Evolutionary conservation across 2,888 invertebrate genomes (phyloP).

Genomic region (Orthosia cruda): DNA sequence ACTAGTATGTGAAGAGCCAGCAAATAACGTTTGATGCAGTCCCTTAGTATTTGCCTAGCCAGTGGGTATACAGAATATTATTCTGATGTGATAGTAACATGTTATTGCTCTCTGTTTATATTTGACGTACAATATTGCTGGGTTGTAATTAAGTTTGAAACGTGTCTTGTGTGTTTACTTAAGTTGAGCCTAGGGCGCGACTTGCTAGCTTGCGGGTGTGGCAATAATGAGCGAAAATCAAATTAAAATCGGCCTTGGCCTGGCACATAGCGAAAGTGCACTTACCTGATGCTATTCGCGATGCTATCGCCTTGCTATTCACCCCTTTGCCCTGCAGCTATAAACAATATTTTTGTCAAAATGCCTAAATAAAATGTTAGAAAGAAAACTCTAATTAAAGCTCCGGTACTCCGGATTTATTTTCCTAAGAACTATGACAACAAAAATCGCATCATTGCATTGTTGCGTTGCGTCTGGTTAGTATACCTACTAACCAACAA

Average conservation of each 20-base stretch:
- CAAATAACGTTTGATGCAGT: constrained; percentile 32
- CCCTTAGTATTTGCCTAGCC: not conserved
- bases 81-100: constrained; percentile 23
- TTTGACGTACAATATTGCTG: constrained; percentile 6
- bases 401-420: no score
- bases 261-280: no score
- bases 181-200: not conserved
- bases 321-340: no score
- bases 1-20: constrained; percentile 7
- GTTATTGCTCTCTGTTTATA: constrained; percentile 6
- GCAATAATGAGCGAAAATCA: not conserved
- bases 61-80: constrained; percentile 1
- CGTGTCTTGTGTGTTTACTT: not conserved
- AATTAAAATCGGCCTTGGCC: not conserved
- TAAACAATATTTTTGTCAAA: no score
- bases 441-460: no score
- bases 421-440: no score
- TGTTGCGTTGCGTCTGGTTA: no score
- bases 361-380: no score
- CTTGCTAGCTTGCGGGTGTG: not conserved
- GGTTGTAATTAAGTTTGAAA: constrained; percentile 15
- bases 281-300: no score
- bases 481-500: no score
- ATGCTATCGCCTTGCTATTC: no score
- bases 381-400: no score